Evolutionary conservation across 2,888 invertebrate species (phyloP).

Genomic region (Pollenia labialis): DNA sequence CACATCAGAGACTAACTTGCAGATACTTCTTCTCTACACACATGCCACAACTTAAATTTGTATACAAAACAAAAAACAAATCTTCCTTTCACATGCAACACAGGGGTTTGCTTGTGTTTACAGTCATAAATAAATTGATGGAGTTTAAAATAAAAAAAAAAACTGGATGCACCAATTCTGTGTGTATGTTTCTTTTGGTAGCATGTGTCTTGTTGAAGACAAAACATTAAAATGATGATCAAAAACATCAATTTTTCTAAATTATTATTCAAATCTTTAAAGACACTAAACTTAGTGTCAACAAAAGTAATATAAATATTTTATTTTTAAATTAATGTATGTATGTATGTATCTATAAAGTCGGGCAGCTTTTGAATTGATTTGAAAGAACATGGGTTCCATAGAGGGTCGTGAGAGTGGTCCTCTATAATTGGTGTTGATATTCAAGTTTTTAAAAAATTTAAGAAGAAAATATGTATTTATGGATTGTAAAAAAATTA

Average conservation of each 20-base stretch:
- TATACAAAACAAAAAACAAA: background rate
- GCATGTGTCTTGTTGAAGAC: conserved; percentile 39
- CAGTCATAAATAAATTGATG: conserved; percentile 11
- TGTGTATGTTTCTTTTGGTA: conserved; percentile 11
- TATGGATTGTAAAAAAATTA: too few species aligned
- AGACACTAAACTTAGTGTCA: too few species aligned
- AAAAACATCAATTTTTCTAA: background rate
- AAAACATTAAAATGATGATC: conserved; percentile 10
- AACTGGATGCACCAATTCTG: conserved; percentile 26
- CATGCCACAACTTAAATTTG: conserved; percentile 53
- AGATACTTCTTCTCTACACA: background rate
- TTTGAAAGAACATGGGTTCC: too few species aligned
- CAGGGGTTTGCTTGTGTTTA: conserved; percentile 6
- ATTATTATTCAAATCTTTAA: conserved; percentile 37
- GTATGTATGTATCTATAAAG: too few species aligned
- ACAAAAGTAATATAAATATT: background rate
- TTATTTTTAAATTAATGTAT: too few species aligned
- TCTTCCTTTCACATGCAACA: conserved; percentile 30
- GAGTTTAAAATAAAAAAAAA: background rate
- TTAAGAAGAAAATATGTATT: too few species aligned
- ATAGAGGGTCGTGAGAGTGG: too few species aligned
- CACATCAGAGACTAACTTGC: conserved; percentile 61
- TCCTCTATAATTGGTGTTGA: too few species aligned
- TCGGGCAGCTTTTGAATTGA: too few species aligned
- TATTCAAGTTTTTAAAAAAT: too few species aligned